These are phyloP conservation scores for Pampusana beccarii DNA, from an alignment of 2,113 vertebrate species.

Conservation along the genomic window DNA sequence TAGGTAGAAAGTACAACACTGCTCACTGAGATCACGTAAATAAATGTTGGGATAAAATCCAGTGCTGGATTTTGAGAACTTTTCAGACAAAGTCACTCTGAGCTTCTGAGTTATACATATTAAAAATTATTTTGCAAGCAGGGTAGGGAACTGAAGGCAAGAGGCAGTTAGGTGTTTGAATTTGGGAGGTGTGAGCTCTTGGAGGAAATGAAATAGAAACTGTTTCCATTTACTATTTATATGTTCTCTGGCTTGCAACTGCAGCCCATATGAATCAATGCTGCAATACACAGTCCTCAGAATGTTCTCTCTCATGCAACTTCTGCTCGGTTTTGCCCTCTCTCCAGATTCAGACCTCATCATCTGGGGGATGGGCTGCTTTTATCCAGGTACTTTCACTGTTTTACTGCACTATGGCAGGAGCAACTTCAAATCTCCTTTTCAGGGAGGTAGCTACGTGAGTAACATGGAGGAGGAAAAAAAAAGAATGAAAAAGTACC, in stretches of 20 bases:
- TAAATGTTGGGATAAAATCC: background rate
- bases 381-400: constrained; percentile 3
- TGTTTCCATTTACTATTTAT: constrained; percentile 38
- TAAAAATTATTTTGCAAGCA: background rate
- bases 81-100: background rate
- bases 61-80: background rate
- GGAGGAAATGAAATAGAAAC: background rate
- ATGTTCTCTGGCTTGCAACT: constrained; percentile 27
- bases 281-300: background rate
- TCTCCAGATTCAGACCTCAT: background rate
- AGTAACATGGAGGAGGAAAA: background rate
- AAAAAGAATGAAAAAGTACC: background rate
- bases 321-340: background rate
- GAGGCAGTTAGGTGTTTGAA: constrained; percentile 34
- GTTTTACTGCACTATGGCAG: background rate
- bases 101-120: background rate
- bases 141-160: background rate
- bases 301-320: background rate
- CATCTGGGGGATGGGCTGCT: background rate
- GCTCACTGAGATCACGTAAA: background rate
- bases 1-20: background rate
- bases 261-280: background rate
- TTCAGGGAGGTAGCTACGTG: background rate
- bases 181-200: background rate
- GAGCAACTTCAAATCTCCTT: background rate